Base-by-base conservation (phyloP, 2,113 vertebrate species). In the Aptenodytes patagonicus region DNA sequence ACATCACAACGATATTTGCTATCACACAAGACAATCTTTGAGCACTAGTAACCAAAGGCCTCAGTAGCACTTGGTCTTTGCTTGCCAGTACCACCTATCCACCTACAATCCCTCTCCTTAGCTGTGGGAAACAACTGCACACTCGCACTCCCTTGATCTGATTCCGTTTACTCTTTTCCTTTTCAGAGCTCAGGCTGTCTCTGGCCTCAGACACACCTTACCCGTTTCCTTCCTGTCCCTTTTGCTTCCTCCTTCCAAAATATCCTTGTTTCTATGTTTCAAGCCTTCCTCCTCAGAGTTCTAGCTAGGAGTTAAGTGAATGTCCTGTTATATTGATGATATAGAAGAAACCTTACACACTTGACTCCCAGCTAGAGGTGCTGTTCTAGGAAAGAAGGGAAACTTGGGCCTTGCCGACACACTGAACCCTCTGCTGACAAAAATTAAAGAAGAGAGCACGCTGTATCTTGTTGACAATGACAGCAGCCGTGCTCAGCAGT, bases 401-500 rank as follows among this genome's bases (percentile, higher is more conserved):
- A 89, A 89, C 89, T 46, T 57, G 60, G 94, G 95, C 89, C 93
- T 95, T 87, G 84, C 49, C 2, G 87, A 91, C 77, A 77, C 38
- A 65, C 79, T 68, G 77, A 87, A 61, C 89, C 95, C 95, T 93
- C 95, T 93, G 97, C 89, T 96, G 87, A 88, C 94, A 96, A 62
- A 85, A 96, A 93, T 57, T 70, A 80, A 92, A 83, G 92, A 95
- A 96, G 97, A 51, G 94, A 95, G 77, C 90, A 94, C 52, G 96
- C 97, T 98, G 97, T 73, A 97, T 97, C 97, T 98, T 98, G 98
- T 97, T 98, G 98, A 98, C 98, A 98, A 96, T 96, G 97, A 98
- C 98, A 98, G 97, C 98, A 98, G 98, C 93, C 98, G 62, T 61
- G 97, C 98, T 97, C 98, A 98, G 98, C 98, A 97, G 98, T 98